A percentile compares a stretch with the other conserved stretches of the same genome.
These are phyloP conservation scores for Pseudopleuronectes americanus DNA, from an alignment of 2,797 vertebrate species.

Conservation along the genomic window DNA sequence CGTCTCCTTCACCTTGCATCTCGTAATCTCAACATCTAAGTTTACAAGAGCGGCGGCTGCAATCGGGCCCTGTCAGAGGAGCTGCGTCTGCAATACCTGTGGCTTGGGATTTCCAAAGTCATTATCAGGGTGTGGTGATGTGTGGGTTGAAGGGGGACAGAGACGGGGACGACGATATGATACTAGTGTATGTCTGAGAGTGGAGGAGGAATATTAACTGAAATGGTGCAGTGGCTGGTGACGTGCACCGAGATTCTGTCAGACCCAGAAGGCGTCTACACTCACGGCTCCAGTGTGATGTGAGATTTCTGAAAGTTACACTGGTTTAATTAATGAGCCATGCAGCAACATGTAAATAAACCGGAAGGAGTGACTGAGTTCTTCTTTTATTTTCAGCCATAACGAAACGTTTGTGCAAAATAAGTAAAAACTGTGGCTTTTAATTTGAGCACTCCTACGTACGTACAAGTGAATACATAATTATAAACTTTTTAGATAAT, in stretches of 20 bases:
- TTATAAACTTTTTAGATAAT: no score
- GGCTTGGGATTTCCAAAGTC: slow-evolving; percentile 63
- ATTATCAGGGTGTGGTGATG: slow-evolving; percentile 45
- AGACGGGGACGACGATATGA: background rate
- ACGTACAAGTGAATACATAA: no score
- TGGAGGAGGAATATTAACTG: slow-evolving; percentile 4
- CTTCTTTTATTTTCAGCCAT: background rate
- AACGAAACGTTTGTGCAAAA: background rate
- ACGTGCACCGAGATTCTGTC: background rate
- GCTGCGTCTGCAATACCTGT: slow-evolving; percentile 40
- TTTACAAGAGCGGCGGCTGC: slow-evolving; percentile 18
- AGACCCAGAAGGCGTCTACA: background rate
- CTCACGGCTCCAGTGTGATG: background rate
- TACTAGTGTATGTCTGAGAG: background rate
- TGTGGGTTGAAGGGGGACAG: background rate
- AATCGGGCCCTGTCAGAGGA: no score
- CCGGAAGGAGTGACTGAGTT: no score
- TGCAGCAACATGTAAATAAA: background rate
- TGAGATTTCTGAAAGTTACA: background rate
- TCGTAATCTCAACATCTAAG: background rate
- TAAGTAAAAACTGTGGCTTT: no score
- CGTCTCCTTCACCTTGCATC: slow-evolving; percentile 47
- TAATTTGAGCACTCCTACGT: no score
- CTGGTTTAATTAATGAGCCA: background rate
- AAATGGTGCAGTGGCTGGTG: background rate